Percentiles rank a stretch among this genome's conserved stretches.
These are phyloP conservation scores for Chrysogorgia sp. DNA, from an alignment of 92 coral and sea anemone species.

Conservation along the genomic window DNA sequence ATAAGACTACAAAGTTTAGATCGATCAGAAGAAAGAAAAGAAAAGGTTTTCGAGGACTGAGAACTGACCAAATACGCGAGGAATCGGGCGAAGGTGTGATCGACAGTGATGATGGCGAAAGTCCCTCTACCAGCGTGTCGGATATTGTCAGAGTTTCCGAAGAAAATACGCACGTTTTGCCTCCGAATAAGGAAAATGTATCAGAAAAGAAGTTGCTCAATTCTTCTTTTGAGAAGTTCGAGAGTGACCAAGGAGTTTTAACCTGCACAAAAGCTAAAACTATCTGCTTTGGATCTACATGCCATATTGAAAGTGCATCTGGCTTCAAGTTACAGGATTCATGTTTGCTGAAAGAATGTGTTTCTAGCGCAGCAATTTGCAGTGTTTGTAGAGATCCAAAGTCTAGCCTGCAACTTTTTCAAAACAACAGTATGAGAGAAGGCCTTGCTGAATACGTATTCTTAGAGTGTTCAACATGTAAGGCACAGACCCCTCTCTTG, in stretches of 20 bases:
- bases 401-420: constrained; percentile 54
- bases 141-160: constrained; percentile 10
- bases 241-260: constrained; percentile 1
- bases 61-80: constrained; percentile 15
- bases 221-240: constrained; percentile 12
- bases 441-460: constrained; percentile 64
- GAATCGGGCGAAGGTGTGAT: constrained; percentile 1
- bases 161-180: constrained; percentile 9
- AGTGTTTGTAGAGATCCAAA: constrained; percentile 54
- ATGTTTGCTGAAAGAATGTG: too few species aligned
- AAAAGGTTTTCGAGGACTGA: constrained; percentile 19
- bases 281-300: too few species aligned
- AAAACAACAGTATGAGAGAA: constrained; percentile 52
- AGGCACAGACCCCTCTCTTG: constrained; percentile 42
- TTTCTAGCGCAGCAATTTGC: too few species aligned
- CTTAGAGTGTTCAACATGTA: constrained; percentile 53
- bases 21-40: constrained; percentile 25
- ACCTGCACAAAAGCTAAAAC: constrained; percentile 10
- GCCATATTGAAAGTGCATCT: too few species aligned
- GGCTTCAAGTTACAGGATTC: constrained; percentile 64
- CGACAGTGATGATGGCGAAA: not conserved
- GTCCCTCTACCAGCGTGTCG: constrained; percentile 14
- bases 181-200: constrained; percentile 1
- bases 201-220: constrained; percentile 14
- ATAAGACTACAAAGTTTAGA: constrained; percentile 25